A percentile compares a stretch with the other conserved stretches of the same genome.
phyloP scores from a whole-genome alignment of 2,888 invertebrate species.

The Hydropsyche betteni region DNA sequence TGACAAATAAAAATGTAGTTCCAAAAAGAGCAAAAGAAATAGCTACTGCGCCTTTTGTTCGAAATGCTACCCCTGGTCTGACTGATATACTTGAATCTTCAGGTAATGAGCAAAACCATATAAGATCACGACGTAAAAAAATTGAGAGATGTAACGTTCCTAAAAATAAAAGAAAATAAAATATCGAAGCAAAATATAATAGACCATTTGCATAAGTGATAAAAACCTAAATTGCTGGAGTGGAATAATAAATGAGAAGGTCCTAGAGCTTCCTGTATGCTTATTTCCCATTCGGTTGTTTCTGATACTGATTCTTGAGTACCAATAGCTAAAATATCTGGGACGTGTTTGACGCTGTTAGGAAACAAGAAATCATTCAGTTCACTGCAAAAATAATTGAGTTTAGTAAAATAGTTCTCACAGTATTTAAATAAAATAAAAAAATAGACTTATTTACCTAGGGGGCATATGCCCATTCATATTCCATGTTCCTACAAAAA shows the following conservation, averaged over 20 bases:
- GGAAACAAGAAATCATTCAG: slow-evolving; percentile 92
- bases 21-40: slow-evolving; percentile 94
- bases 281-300: slow-evolving; percentile 87
- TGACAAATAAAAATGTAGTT: slow-evolving; percentile 93
- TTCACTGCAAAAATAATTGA: slow-evolving; percentile 64
- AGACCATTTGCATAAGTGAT: slow-evolving; percentile 50
- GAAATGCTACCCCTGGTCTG: slow-evolving; percentile 87
- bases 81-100: slow-evolving; percentile 90
- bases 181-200: slow-evolving; percentile 3
- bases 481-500: slow-evolving; percentile 96
- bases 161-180: slow-evolving; percentile 54
- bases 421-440: too few species aligned
- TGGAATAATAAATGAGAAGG: slow-evolving; percentile 92
- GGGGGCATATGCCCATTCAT: slow-evolving; percentile 92
- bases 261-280: slow-evolving; percentile 91
- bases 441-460: slow-evolving; percentile 65
- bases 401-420: too few species aligned
- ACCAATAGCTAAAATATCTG: slow-evolving; percentile 91
- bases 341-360: slow-evolving; percentile 82
- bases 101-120: slow-evolving; percentile 95
- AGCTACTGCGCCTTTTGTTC: slow-evolving; percentile 95
- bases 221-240: slow-evolving; percentile 78
- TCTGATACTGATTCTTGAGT: slow-evolving; percentile 94
- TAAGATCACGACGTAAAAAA: slow-evolving; percentile 89
- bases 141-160: slow-evolving; percentile 88